These are phyloP conservation scores for Scolopax rusticola DNA, from an alignment of 2,797 vertebrate genomes.

Conservation along the genomic window DNA sequence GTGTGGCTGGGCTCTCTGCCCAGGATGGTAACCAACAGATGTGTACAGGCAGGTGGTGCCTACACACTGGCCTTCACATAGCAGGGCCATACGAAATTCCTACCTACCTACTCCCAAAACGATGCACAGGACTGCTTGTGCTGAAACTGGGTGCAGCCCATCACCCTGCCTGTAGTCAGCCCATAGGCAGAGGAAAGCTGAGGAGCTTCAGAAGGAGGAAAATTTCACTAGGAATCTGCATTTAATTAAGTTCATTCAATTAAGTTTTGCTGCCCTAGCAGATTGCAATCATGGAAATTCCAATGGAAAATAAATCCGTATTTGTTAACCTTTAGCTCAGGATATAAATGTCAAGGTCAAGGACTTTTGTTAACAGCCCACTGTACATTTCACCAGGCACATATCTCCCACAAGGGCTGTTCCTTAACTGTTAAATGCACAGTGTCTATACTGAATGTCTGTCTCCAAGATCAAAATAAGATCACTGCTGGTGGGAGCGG, in stretches of 20 bases:
- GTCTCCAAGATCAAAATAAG: conserved; percentile 9
- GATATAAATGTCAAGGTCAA: neutral
- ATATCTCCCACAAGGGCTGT: neutral
- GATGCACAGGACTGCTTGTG: fast-evolving
- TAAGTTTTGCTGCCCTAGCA: neutral
- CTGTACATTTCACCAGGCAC: neutral
- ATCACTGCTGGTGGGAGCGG: neutral
- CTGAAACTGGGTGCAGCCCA: neutral
- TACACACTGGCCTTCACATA: neutral
- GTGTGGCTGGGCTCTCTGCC: neutral
- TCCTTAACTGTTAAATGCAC: neutral
- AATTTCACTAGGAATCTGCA: neutral
- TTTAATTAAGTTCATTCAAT: neutral
- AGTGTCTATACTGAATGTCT: neutral
- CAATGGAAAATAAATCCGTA: neutral
- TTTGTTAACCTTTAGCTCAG: neutral
- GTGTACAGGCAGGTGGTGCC: fast-evolving
- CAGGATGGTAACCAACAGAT: neutral
- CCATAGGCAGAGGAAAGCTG: neutral
- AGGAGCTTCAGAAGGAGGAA: neutral
- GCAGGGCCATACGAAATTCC: neutral
- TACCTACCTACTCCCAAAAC: neutral
- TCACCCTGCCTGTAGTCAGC: fast-evolving
- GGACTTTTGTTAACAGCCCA: neutral
- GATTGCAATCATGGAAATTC: neutral